phyloP scores from a whole-genome alignment of 2,113 vertebrate genomes.

The Heterochromis multidens region DNA sequence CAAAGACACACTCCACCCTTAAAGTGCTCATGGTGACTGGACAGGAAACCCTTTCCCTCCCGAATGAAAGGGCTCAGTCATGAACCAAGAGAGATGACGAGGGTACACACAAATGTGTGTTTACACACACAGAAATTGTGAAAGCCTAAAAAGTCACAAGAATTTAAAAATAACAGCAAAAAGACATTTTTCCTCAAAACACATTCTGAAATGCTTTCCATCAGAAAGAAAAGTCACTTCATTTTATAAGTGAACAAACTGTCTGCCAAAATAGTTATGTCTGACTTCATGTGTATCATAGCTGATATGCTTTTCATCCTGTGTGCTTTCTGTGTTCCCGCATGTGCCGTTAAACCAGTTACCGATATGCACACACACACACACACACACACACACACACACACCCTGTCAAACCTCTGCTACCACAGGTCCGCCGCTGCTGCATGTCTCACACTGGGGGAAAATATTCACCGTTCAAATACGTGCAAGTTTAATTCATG shows the following conservation, averaged over 20 bases:
- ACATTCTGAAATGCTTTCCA: neutral
- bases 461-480: neutral
- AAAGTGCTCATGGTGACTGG: conserved; percentile 23
- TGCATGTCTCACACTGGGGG: neutral
- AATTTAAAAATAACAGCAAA: neutral
- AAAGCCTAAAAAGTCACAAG: neutral
- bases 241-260: neutral
- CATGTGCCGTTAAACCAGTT: neutral
- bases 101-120: neutral
- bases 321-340: neutral
- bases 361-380: neutral
- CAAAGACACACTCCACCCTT: conserved; percentile 56
- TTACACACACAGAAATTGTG: neutral
- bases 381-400: neutral
- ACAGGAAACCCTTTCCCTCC: conserved; percentile 75
- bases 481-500: neutral
- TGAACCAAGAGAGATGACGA: conserved; percentile 63
- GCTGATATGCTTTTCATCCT: neutral
- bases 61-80: conserved; percentile 69
- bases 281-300: neutral
- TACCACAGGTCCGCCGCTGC: neutral
- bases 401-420: neutral
- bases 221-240: neutral
- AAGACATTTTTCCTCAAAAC: neutral
- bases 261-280: neutral